Evolutionary conservation across 2,888 invertebrate genomes (phyloP).

Genomic region (Parascotia fuliginaria): DNA sequence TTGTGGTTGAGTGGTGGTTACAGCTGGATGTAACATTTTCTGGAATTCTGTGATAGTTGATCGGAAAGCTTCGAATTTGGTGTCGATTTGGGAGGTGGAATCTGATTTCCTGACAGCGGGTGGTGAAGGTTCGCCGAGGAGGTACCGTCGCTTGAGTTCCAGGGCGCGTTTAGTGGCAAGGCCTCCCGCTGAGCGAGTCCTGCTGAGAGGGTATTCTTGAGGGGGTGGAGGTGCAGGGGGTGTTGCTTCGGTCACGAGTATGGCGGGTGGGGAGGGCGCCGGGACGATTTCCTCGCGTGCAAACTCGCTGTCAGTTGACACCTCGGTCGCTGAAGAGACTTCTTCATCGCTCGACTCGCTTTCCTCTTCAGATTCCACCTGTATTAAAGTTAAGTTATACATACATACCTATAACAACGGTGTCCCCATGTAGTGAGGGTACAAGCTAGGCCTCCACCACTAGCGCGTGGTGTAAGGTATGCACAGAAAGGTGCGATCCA

Average conservation of each 20-base stretch:
- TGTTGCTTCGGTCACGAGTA: slow-evolving; percentile 91
- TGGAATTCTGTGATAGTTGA: slow-evolving; percentile 95
- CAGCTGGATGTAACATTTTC: slow-evolving; percentile 92
- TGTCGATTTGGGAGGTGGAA: slow-evolving; percentile 93
- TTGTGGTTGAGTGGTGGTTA: slow-evolving; percentile 50
- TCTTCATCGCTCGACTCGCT: slow-evolving; percentile 90
- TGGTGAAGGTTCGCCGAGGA: slow-evolving; percentile 90
- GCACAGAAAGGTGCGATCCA: slow-evolving; percentile 44
- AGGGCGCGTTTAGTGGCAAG: slow-evolving; percentile 94
- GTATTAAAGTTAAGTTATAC: slow-evolving; percentile 39
- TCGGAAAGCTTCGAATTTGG: slow-evolving; percentile 93
- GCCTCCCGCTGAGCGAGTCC: slow-evolving; percentile 94
- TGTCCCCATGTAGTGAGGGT: slow-evolving; percentile 12
- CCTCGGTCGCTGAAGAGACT: slow-evolving; percentile 95
- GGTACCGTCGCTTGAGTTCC: slow-evolving; percentile 93
- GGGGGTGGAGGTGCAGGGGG: slow-evolving; percentile 89
- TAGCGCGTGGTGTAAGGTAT: slow-evolving; percentile 9
- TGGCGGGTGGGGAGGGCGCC: slow-evolving; percentile 90
- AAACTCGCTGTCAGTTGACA: slow-evolving; percentile 96
- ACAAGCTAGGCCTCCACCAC: slow-evolving; percentile 12
- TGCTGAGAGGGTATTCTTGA: slow-evolving; percentile 92
- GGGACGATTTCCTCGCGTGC: slow-evolving; percentile 92
- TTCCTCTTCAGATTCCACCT: slow-evolving; percentile 82
- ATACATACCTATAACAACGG: slow-evolving; percentile 5
- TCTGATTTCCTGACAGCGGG: slow-evolving; percentile 93